These are phyloP conservation scores for Pterobdella sp. DNA, from an alignment of 2,888 invertebrate species.

Conservation along the genomic window DNA sequence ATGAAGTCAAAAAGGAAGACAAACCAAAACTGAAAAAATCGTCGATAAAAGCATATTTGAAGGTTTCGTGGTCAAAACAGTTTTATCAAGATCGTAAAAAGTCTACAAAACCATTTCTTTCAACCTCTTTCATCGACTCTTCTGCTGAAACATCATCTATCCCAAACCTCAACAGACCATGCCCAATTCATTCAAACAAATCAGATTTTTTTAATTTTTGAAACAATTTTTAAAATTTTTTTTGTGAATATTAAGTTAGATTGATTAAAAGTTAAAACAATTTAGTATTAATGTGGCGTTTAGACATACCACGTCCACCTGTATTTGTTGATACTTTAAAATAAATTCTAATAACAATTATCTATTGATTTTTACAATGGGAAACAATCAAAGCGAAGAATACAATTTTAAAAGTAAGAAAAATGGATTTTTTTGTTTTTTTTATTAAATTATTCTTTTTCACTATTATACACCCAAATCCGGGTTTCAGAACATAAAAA, in stretches of 20 bases:
- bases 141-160: neutral
- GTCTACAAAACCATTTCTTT: neutral
- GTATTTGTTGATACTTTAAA: neutral
- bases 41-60: neutral
- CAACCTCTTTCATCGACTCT: neutral
- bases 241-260: neutral
- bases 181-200: slow-evolving; percentile 5
- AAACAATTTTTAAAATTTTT: neutral
- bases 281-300: neutral
- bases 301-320: slow-evolving; percentile 4
- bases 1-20: neutral
- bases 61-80: neutral
- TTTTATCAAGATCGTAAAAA: neutral
- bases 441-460: neutral
- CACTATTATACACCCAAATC: neutral
- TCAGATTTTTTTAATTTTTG: neutral
- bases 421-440: neutral
- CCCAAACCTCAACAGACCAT: neutral
- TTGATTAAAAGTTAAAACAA: neutral
- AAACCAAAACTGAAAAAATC: neutral
- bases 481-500: neutral
- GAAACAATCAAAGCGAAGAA: slow-evolving; percentile 2
- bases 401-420: neutral
- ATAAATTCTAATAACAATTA: neutral
- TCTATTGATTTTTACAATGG: neutral